phyloP scores from a whole-genome alignment of 2,888 invertebrate species.

The Ryuthela nishihirai region DNA sequence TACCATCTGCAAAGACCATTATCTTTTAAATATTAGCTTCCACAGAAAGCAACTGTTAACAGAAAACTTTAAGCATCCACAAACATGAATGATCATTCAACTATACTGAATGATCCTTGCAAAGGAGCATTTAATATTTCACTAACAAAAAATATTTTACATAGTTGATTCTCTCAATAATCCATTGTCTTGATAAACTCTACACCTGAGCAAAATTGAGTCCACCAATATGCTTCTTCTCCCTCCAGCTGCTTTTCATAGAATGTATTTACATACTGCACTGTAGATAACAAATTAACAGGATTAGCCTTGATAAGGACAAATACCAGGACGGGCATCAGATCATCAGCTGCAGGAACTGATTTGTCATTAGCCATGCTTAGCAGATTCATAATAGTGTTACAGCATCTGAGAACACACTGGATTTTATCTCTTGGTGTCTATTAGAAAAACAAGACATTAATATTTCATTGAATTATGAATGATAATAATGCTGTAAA shows the following conservation, averaged over 20 bases:
- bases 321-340: constrained; percentile 93
- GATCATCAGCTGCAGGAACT: constrained; percentile 86
- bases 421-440: constrained; percentile 81
- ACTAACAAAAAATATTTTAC: neutral
- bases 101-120: neutral
- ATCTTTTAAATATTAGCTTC: too few relatives aligned
- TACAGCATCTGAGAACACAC: constrained; percentile 81
- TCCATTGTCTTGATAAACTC: constrained; percentile 98
- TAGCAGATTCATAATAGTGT: constrained; percentile 88
- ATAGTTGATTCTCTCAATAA: too few relatives aligned
- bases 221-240: constrained; percentile 97
- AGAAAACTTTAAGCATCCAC: too few relatives aligned
- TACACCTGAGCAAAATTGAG: constrained; percentile 92
- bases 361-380: constrained; percentile 67
- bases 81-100: too few relatives aligned
- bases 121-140: neutral
- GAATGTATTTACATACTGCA: constrained; percentile 93
- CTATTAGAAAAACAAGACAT: constrained; percentile 46
- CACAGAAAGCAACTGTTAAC: too few relatives aligned
- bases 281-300: constrained; percentile 84
- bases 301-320: constrained; percentile 97
- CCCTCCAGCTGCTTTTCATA: constrained; percentile 77
- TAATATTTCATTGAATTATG: too few relatives aligned
- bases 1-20: too few relatives aligned
- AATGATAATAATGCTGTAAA: too few relatives aligned